Base-by-base conservation (phyloP, 2,797 vertebrate species). In the Cichlasoma orientale region DNA sequence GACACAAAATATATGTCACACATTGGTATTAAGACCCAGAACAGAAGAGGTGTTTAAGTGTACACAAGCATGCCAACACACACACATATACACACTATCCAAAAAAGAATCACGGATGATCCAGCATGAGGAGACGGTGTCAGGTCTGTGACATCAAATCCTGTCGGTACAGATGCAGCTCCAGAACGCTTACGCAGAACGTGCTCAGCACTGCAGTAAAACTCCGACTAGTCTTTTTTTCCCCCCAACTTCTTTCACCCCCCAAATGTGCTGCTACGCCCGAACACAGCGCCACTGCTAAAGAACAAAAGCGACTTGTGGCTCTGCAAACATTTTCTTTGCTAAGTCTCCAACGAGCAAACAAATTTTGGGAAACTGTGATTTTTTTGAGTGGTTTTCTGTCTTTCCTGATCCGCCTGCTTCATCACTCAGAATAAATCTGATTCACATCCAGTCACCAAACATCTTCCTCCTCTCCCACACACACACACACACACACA, bases 131-230 rank as follows among this genome's bases (percentile, higher is more conserved):
- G 74, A 77, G 56, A 69, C 27, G 12, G 58, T 23, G 66, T 86
- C 82, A 68, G 66, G 55, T 56, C 70, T 33, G 36, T 80, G 78
- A 88, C 87, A 80, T 85, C 83, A 85, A 79, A 80, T 89, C 82
- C 75, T 77, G 75, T 83, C 79, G 63, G 52, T n/a, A 25, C 69
- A 76, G 59, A 52, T 29, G 44, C 75, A 70, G 50, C 27, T 69
- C 56, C 53, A 68, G 79, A 79, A 21, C 1, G 36, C 84, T 86
- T 83, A 80, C 5, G 16, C 79, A 72, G 58, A 27, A 27, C 75
- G 56, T 23, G 23, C 59, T 66, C 29, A 44, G 55, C 74, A 7
- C 72, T 59, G 78, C 77, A 77, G 61, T 14, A 38, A 38, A 38
- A 56, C 8, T 33, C 33, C 4, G 10, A 66, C 41, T 66, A 7